Conservation (phyloP, 2,113 vertebrate species). For the Picathartes gymnocephalus region DNA sequence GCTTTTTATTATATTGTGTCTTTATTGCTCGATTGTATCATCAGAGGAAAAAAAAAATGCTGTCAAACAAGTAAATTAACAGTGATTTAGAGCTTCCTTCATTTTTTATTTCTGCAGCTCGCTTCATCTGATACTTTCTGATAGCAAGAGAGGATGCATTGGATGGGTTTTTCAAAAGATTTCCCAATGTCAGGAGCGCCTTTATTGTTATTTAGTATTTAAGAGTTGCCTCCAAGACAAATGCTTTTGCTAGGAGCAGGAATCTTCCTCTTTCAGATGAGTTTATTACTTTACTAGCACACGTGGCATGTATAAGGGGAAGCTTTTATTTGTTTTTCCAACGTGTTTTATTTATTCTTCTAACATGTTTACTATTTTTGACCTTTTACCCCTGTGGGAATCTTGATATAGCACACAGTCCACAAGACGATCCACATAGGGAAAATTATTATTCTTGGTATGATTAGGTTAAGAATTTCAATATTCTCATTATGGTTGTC, state of each 20-base stretch:
- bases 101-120: background rate
- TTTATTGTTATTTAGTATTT: background rate
- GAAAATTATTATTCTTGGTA: conserved; percentile 37
- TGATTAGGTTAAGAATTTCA: conserved; percentile 25
- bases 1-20: background rate
- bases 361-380: conserved; percentile 43
- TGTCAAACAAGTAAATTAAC: conserved; percentile 31
- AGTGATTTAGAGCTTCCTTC: conserved; percentile 10
- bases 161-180: background rate
- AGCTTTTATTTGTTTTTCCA: background rate
- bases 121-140: background rate
- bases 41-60: background rate
- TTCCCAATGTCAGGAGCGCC: background rate
- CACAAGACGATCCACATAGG: background rate
- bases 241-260: background rate
- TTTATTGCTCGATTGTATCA: background rate
- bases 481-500: background rate
- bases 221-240: background rate
- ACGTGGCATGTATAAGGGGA: background rate
- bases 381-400: background rate
- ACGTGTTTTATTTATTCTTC: background rate
- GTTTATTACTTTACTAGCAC: background rate
- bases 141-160: background rate
- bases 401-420: background rate
- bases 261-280: background rate